Percentiles rank a stretch among this genome's conserved stretches.
Evolutionary conservation across 2,888 invertebrate genomes (phyloP).

Genomic region (Ophion ellenae): DNA sequence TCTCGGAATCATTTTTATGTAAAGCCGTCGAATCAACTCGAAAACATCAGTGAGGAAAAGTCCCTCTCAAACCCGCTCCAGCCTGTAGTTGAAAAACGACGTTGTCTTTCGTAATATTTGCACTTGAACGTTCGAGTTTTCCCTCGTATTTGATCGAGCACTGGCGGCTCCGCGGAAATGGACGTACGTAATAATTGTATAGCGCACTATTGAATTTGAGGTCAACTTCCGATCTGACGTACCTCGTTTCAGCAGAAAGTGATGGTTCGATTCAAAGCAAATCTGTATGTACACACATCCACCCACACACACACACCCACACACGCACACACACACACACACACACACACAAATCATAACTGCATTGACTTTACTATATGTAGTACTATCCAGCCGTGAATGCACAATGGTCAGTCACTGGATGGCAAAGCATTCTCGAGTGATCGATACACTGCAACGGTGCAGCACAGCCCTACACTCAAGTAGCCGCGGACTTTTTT

Average conservation of each 20-base stretch:
- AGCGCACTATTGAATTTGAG: conserved; percentile 58
- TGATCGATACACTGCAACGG: conserved; percentile 54
- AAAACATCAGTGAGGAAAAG: conserved; percentile 4
- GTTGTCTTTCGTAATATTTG: conserved; percentile 24
- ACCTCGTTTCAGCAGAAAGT: conserved; percentile 40
- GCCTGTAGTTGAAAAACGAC: conserved; percentile 12
- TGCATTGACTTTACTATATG: conserved; percentile 13
- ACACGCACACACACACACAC: conserved; percentile 3
- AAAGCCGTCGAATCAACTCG: conserved; percentile 5
- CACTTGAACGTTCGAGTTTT: conserved; percentile 21
- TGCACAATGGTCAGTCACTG: conserved; percentile 56
- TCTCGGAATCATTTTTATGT: neutral
- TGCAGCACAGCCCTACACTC: conserved; percentile 31
- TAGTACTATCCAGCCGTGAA: conserved; percentile 35
- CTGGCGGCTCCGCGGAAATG: conserved; percentile 31
- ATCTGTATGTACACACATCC: neutral
- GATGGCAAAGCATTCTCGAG: conserved; percentile 46
- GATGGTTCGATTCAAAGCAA: conserved; percentile 32
- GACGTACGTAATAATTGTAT: conserved; percentile 51
- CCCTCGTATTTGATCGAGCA: conserved; percentile 34
- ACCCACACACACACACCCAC: neutral
- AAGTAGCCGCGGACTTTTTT: conserved; percentile 35
- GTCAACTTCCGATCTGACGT: conserved; percentile 42
- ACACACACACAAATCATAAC: neutral
- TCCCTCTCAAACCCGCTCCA: conserved; percentile 1